Percentiles rank a stretch among this genome's conserved stretches.
phyloP scores from a whole-genome alignment of 2,113 vertebrate genomes.

The Nesogale talazaci region DNA sequence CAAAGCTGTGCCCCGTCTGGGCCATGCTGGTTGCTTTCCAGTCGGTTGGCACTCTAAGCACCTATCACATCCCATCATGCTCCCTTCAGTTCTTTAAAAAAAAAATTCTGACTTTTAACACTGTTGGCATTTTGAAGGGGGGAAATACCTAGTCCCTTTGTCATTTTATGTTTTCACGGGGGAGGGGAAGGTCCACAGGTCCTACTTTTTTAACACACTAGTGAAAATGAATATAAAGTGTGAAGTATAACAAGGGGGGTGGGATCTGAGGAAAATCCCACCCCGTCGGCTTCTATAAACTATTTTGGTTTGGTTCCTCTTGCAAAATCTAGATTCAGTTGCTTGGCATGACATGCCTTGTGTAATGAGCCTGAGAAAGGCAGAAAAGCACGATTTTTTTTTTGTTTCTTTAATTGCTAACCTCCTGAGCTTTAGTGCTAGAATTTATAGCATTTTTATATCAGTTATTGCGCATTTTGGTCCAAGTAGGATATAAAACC shows the following conservation, averaged over 20 bases:
- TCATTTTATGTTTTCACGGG: constrained; percentile 10
- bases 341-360: neutral
- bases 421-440: constrained; percentile 16
- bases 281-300: neutral
- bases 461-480: constrained; percentile 43
- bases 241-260: neutral
- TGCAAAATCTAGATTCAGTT: neutral
- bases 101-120: constrained; percentile 67
- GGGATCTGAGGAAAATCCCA: neutral
- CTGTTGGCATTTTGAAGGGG: constrained; percentile 56
- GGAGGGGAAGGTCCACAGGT: neutral
- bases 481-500: constrained; percentile 37
- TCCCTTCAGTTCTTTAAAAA: constrained; percentile 55
- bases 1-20: constrained; percentile 70
- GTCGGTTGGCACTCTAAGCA: constrained; percentile 73
- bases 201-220: neutral
- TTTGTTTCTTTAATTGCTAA: constrained; percentile 43
- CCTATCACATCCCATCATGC: constrained; percentile 23
- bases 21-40: constrained; percentile 74
- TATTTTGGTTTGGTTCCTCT: constrained; percentile 34
- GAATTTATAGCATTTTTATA: constrained; percentile 46
- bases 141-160: neutral
- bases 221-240: neutral
- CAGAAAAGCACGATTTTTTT: constrained; percentile 24
- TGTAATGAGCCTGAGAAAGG: neutral